phyloP scores from a whole-genome alignment of 2,888 invertebrate genomes.

The Fragum sueziense region DNA sequence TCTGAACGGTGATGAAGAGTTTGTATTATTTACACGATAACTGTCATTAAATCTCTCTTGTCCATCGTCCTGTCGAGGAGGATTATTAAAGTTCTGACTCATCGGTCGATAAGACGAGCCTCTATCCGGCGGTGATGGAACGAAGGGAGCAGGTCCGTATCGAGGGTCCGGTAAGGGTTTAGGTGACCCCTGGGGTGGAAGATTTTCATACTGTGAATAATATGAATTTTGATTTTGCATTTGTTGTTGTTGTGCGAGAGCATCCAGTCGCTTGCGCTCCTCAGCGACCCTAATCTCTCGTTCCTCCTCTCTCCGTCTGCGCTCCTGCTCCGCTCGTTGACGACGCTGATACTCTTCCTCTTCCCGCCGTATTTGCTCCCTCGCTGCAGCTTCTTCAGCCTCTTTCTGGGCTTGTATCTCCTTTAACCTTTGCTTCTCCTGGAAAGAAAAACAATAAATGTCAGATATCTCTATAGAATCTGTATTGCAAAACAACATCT shows the following conservation, averaged over 20 bases:
- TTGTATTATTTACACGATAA: conserved; percentile 44
- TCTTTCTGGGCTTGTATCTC: conserved; percentile 82
- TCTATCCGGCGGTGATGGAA: conserved; percentile 91
- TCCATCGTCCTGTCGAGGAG: conserved; percentile 36
- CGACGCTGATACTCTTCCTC: conserved; percentile 77
- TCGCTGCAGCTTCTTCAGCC: conserved; percentile 82
- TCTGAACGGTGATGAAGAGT: conserved; percentile 50
- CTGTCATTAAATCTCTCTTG: conserved; percentile 49
- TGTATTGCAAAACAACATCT: no score
- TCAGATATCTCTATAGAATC: no score
- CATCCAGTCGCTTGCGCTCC: conserved; percentile 70
- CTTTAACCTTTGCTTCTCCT: conserved; percentile 77
- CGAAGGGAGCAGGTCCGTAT: conserved; percentile 33
- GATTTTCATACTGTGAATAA: conserved; percentile 71
- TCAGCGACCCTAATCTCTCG: conserved; percentile 70
- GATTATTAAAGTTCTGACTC: conserved; percentile 34
- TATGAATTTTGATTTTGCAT: conserved; percentile 42
- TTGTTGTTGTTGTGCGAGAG: conserved; percentile 55
- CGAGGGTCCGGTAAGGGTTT: conserved; percentile 50
- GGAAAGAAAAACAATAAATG: conserved; percentile 16
- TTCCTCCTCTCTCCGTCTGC: conserved; percentile 69
- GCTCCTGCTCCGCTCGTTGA: conserved; percentile 66
- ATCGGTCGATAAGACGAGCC: conserved; percentile 89
- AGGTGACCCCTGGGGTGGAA: conserved; percentile 67
- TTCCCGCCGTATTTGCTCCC: conserved; percentile 83